Evolutionary conservation across 2,888 invertebrate genomes (phyloP).

Genomic region (Ochlodes sylvanus): DNA sequence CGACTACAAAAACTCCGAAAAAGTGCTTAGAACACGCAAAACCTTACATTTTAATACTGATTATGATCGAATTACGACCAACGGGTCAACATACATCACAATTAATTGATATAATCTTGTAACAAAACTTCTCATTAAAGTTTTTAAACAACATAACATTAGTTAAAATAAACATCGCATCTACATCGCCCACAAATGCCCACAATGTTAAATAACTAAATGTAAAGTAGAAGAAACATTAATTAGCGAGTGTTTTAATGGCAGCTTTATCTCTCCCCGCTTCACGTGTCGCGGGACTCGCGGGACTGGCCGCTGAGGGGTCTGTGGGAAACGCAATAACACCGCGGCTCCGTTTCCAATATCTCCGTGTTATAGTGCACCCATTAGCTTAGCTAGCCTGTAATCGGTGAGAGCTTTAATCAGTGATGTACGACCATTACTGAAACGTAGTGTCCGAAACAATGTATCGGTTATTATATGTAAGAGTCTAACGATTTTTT

Average conservation of each 20-base stretch:
- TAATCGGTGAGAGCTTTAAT: constrained; percentile 13
- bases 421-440: not conserved
- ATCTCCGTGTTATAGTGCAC: constrained; percentile 19
- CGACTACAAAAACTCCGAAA: no score
- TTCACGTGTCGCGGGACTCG: not conserved
- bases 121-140: not conserved
- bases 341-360: constrained; percentile 24
- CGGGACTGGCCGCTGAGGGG: no score
- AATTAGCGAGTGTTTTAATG: constrained; percentile 6
- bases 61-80: no score
- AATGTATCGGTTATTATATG: no score
- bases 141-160: not conserved
- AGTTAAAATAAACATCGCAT: not conserved
- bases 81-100: no score
- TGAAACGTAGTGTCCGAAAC: no score
- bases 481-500: no score
- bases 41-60: no score
- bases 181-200: not conserved
- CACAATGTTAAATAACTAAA: not conserved
- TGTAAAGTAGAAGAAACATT: not conserved
- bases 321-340: constrained; percentile 18
- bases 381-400: constrained; percentile 19
- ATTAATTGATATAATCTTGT: not conserved
- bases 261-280: not conserved
- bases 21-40: no score